Conservation (phyloP, 2,113 vertebrate species). For the Oncorhynchus mykiss region DNA sequence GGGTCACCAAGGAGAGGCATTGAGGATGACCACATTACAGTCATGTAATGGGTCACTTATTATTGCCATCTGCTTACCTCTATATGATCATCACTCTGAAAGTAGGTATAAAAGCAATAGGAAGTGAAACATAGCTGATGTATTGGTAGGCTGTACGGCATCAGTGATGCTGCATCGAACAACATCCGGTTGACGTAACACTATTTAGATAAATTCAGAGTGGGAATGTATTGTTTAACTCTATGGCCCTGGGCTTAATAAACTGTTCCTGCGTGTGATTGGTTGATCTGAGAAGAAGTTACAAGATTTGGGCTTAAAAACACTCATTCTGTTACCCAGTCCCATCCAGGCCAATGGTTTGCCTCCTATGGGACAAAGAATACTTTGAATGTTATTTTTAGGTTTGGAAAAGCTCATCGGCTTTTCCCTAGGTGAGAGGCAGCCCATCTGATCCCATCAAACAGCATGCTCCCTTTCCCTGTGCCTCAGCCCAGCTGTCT, state of each 20-base stretch:
- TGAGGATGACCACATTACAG: too few relatives aligned
- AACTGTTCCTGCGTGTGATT: constrained; percentile 4
- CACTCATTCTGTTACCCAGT: constrained; percentile 46
- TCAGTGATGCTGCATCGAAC: too few relatives aligned
- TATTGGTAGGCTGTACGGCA: too few relatives aligned
- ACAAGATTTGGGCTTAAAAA: constrained; percentile 49
- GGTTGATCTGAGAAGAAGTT: constrained; percentile 40
- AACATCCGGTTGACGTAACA: neutral
- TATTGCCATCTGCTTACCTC: too few relatives aligned
- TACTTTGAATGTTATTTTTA: constrained; percentile 67
- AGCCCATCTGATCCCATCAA: constrained; percentile 55
- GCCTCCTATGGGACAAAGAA: constrained; percentile 49
- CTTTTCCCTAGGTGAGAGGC: constrained; percentile 57
- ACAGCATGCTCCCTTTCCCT: constrained; percentile 18
- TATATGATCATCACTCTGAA: too few relatives aligned
- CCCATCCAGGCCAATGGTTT: constrained; percentile 57
- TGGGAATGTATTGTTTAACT: neutral
- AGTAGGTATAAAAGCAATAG: too few relatives aligned
- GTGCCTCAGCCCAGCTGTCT: neutral
- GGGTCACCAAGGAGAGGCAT: too few relatives aligned
- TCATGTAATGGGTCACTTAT: too few relatives aligned
- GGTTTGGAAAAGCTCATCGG: constrained; percentile 59
- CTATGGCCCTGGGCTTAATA: neutral
- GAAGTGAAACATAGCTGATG: too few relatives aligned
- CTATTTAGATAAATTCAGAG: neutral